A percentile compares a stretch with the other conserved stretches of the same genome.
These are phyloP conservation scores for Liodrosophila aerea DNA, from an alignment of 2,888 invertebrate genomes.

Conservation along the genomic window DNA sequence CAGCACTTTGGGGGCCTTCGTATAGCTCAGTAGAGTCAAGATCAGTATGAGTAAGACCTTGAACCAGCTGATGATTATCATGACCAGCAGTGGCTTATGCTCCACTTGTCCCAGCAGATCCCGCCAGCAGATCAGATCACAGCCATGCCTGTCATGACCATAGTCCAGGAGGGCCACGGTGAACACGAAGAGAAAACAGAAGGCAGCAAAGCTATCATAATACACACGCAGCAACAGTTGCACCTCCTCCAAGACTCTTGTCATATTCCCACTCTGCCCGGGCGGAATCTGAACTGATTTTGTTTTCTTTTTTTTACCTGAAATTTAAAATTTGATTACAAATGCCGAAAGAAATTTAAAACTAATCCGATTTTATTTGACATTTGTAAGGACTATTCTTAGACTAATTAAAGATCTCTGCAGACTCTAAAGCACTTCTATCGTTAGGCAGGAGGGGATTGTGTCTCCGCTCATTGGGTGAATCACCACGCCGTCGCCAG, in stretches of 20 bases:
- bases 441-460: constrained; percentile 57
- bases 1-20: background rate
- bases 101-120: constrained; percentile 8
- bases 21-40: constrained; percentile 31
- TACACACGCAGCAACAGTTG: constrained; percentile 9
- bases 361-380: no score
- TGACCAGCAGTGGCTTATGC: constrained; percentile 34
- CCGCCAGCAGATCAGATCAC: constrained; percentile 54
- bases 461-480: constrained; percentile 11
- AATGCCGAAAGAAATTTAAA: background rate
- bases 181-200: constrained; percentile 3
- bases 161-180: constrained; percentile 42
- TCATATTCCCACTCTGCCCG: constrained; percentile 22
- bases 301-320: constrained; percentile 34
- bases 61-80: constrained; percentile 30
- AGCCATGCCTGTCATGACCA: constrained; percentile 11
- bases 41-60: constrained; percentile 42
- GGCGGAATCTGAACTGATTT: background rate
- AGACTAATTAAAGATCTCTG: no score
- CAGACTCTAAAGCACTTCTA: background rate
- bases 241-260: constrained; percentile 11
- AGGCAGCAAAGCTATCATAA: constrained; percentile 12
- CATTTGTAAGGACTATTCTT: no score
- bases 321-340: constrained; percentile 2
- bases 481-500: constrained; percentile 48